Percentiles rank a stretch among this genome's conserved stretches.
These are phyloP conservation scores for Eupithecia abbreviata DNA, from an alignment of 2,888 invertebrate species.

Conservation along the genomic window DNA sequence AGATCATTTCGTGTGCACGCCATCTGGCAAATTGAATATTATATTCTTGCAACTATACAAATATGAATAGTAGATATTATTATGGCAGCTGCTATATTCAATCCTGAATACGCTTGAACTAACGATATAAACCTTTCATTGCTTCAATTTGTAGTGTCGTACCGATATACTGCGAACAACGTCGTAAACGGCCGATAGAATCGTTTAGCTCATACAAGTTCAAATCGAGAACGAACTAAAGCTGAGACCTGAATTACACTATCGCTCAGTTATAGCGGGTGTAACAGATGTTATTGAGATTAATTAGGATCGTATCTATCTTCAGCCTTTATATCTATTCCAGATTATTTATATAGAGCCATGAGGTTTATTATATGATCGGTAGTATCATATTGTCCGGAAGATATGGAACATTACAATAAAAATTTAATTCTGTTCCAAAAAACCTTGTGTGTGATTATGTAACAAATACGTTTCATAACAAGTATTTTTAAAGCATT, in stretches of 20 bases:
- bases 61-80: constrained; percentile 1
- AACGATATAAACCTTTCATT: constrained; percentile 38
- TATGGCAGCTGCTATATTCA: constrained; percentile 15
- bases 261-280: constrained; percentile 24
- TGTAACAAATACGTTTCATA: not conserved
- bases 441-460: not conserved
- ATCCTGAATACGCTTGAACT: constrained; percentile 8
- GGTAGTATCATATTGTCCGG: not conserved
- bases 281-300: constrained; percentile 14
- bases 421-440: not conserved
- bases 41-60: not conserved
- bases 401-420: not conserved
- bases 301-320: constrained; percentile 10
- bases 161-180: constrained; percentile 16
- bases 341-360: not conserved
- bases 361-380: not conserved
- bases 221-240: constrained; percentile 31
- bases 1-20: not conserved
- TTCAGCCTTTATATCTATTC: not conserved
- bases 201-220: constrained; percentile 27
- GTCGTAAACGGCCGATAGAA: constrained; percentile 28
- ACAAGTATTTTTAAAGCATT: not conserved
- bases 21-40: not conserved
- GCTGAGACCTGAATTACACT: constrained; percentile 20
- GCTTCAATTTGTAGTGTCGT: constrained; percentile 24